phyloP scores from a whole-genome alignment of 2,888 invertebrate species.

The Stenurella melanura region DNA sequence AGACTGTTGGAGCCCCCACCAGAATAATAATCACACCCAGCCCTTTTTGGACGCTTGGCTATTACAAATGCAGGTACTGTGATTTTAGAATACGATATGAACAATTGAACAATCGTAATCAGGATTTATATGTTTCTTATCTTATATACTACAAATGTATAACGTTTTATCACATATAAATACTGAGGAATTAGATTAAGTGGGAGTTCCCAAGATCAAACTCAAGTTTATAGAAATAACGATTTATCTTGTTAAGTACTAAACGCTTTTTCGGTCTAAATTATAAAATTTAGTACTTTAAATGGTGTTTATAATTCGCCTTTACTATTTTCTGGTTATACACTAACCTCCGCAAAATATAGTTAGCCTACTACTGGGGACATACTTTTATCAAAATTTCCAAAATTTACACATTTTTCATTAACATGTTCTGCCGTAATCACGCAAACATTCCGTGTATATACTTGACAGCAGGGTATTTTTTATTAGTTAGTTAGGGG shows the following conservation, averaged over 20 bases:
- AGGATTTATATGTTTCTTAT: constrained; percentile 3
- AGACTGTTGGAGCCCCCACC: constrained; percentile 73
- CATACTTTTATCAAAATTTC: too few species aligned
- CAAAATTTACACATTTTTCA: too few species aligned
- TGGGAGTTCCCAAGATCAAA: constrained; percentile 3
- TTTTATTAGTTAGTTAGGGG: too few species aligned
- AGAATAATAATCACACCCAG: constrained; percentile 63
- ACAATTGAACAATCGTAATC: background rate
- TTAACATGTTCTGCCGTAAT: too few species aligned
- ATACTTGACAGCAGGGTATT: too few species aligned
- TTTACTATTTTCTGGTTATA: too few species aligned
- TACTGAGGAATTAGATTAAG: background rate
- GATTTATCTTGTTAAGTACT: background rate
- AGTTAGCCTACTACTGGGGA: too few species aligned
- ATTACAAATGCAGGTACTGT: constrained; percentile 69
- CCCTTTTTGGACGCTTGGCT: constrained; percentile 72
- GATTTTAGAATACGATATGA: constrained; percentile 1
- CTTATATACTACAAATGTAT: background rate
- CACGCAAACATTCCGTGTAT: too few species aligned
- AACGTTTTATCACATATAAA: background rate
- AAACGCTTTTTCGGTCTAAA: background rate
- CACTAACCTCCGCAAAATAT: too few species aligned
- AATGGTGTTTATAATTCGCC: too few species aligned
- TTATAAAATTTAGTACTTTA: too few species aligned
- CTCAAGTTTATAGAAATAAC: background rate